phyloP scores from a whole-genome alignment of 1,140 invertebrate genomes.

The Drosophila takahashii region DNA sequence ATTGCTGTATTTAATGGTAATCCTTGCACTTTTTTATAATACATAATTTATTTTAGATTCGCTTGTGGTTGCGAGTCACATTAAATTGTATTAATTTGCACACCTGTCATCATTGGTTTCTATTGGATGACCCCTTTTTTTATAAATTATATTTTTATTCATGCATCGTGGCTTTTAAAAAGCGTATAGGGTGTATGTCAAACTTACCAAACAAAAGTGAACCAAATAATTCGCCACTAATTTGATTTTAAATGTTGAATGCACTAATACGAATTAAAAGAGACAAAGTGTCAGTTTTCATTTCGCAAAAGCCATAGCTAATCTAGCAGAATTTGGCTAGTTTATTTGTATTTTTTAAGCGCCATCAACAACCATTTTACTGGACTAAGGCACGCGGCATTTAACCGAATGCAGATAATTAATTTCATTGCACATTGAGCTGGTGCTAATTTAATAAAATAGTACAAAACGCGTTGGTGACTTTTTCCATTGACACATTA shows the following conservation, averaged over 20 bases:
- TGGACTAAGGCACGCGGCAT: conserved; percentile 3
- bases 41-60: conserved; percentile 3
- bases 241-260: conserved; percentile 39
- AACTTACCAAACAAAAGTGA: conserved; percentile 4
- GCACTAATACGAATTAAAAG: conserved; percentile 25
- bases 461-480: conserved; percentile 22
- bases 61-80: conserved; percentile 1
- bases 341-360: conserved; percentile 24
- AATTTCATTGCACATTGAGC: conserved; percentile 40
- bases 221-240: conserved; percentile 30
- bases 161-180: background rate
- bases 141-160: background rate
- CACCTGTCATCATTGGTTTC: conserved; percentile 25
- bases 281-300: conserved; percentile 37
- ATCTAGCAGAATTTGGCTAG: conserved; percentile 12
- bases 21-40: background rate
- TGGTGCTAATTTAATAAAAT: conserved; percentile 62
- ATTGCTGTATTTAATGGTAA: background rate
- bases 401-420: conserved; percentile 55
- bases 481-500: conserved; percentile 51
- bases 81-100: conserved; percentile 23
- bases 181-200: background rate
- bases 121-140: background rate
- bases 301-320: conserved; percentile 36
- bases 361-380: conserved; percentile 15